phyloP scores from a whole-genome alignment of 2,797 vertebrate species.

The Heteromormyrus szaboi region DNA sequence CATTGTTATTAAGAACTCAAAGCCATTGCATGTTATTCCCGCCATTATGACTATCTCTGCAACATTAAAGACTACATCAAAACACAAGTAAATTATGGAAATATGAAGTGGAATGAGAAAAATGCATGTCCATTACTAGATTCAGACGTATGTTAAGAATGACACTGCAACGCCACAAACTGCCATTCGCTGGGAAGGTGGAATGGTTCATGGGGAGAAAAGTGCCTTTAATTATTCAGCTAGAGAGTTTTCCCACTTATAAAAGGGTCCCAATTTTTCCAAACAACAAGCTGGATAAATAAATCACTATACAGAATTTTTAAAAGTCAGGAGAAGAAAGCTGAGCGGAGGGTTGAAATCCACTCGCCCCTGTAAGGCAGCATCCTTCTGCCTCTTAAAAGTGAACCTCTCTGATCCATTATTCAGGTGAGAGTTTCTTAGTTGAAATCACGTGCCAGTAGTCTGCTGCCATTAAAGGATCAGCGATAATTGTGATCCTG shows the following conservation, averaged over 20 bases:
- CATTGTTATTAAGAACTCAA: neutral
- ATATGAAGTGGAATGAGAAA: neutral
- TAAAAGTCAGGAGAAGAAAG: neutral
- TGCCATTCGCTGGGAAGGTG: neutral
- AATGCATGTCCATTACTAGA: neutral
- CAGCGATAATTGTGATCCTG: neutral
- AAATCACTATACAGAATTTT: constrained; percentile 22
- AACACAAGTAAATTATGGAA: neutral
- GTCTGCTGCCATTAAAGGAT: neutral
- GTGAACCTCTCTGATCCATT: constrained; percentile 12
- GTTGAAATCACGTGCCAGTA: neutral
- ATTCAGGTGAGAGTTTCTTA: neutral
- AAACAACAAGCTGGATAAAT: constrained; percentile 16
- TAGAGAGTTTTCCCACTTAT: neutral
- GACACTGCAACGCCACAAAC: neutral
- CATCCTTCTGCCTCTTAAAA: neutral
- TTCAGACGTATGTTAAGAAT: neutral
- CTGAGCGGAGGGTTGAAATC: neutral
- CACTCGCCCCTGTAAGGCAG: neutral
- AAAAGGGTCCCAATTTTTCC: neutral
- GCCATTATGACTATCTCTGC: neutral
- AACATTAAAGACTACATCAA: neutral
- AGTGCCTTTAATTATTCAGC: constrained; percentile 15
- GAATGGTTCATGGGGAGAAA: neutral
- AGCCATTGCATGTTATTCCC: neutral